Evolutionary conservation across 2,888 invertebrate genomes (phyloP).

Genomic region (Octonoba sinensis): DNA sequence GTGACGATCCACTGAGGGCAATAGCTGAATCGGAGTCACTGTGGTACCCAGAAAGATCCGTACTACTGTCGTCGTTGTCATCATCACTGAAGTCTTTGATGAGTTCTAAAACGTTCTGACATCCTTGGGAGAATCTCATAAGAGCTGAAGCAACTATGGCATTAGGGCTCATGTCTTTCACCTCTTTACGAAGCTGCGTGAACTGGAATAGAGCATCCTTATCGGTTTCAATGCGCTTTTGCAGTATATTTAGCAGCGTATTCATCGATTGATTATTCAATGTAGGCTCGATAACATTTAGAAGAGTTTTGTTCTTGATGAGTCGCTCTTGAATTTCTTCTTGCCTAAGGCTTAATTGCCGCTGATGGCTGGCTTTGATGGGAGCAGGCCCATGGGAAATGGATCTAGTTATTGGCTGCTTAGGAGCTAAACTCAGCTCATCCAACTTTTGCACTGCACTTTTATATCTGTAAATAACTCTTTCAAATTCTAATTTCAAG

Average conservation of each 20-base stretch:
- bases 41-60: slow-evolving; percentile 84
- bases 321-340: slow-evolving; percentile 89
- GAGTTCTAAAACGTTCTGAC: slow-evolving; percentile 79
- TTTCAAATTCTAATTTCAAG: slow-evolving; percentile 83
- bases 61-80: slow-evolving; percentile 74
- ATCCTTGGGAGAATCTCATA: slow-evolving; percentile 74
- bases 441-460: slow-evolving; percentile 88
- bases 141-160: slow-evolving; percentile 76
- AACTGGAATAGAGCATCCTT: slow-evolving; percentile 83
- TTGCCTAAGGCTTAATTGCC: slow-evolving; percentile 85
- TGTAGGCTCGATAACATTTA: slow-evolving; percentile 79
- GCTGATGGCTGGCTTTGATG: slow-evolving; percentile 88
- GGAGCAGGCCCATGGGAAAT: slow-evolving; percentile 78
- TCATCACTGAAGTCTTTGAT: slow-evolving; percentile 76
- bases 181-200: slow-evolving; percentile 75
- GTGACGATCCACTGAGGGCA: slow-evolving; percentile 72
- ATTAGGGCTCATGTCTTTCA: slow-evolving; percentile 75
- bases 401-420: slow-evolving; percentile 68
- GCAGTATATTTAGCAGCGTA: slow-evolving; percentile 80
- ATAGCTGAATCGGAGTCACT: slow-evolving; percentile 81
- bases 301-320: slow-evolving; percentile 90
- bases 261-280: slow-evolving; percentile 85
- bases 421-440: slow-evolving; percentile 71
- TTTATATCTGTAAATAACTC: slow-evolving; percentile 88
- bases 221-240: slow-evolving; percentile 88